Evolutionary conservation across 37 sponge, comb jelly and placozoan genomes (phyloP).

Genomic region (Halichondria panicea): DNA sequence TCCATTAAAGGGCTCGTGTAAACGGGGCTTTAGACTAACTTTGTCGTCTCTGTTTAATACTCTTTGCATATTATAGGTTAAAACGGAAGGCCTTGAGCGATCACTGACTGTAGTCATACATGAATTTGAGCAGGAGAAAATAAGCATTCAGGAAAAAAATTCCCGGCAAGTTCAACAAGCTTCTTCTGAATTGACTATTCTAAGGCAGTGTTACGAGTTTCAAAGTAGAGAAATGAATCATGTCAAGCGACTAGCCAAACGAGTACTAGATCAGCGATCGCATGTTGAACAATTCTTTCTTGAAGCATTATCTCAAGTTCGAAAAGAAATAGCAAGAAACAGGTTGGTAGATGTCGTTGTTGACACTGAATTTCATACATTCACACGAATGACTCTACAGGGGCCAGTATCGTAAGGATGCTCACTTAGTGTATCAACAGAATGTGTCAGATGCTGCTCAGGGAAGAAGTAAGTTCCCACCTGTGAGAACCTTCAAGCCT

Average conservation of each 20-base stretch:
- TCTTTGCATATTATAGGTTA: conserved; percentile 52
- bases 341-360: conserved; percentile 29
- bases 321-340: conserved; percentile 51
- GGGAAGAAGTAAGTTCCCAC: conserved; percentile 75
- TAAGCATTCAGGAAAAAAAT: not conserved
- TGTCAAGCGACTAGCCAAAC: conserved; percentile 76
- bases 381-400: too few species aligned
- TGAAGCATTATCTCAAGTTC: conserved; percentile 79
- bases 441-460: conserved; percentile 64
- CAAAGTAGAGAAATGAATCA: conserved; percentile 68
- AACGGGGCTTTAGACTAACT: too few species aligned
- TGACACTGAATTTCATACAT: not conserved
- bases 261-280: conserved; percentile 82
- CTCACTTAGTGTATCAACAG: conserved; percentile 64
- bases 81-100: conserved; percentile 53
- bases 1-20: too few species aligned
- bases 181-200: conserved; percentile 25
- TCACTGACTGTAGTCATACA: conserved; percentile 50
- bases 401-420: conserved; percentile 65
- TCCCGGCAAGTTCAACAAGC: not conserved
- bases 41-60: too few species aligned
- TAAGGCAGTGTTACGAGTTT: conserved; percentile 32
- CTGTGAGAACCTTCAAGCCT: conserved; percentile 72
- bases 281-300: conserved; percentile 92
- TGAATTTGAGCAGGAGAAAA: conserved; percentile 75